These are phyloP conservation scores for Perccottus glenii DNA, from an alignment of 2,113 vertebrate species.

Conservation along the genomic window DNA sequence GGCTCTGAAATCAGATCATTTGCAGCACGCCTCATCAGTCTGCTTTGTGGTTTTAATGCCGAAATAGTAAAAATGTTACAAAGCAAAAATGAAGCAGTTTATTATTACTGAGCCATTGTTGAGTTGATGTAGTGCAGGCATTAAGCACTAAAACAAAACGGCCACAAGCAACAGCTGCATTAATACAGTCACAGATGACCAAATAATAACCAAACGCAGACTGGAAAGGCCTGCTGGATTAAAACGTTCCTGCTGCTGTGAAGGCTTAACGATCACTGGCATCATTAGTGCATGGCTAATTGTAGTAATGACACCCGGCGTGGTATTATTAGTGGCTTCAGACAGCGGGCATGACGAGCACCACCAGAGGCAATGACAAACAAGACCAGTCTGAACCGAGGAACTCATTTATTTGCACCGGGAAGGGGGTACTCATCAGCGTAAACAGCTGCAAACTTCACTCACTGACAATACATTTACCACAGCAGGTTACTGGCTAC, in stretches of 20 bases:
- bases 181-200: background rate
- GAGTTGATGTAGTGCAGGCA: background rate
- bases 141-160: background rate
- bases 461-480: background rate
- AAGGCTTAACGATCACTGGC: slow-evolving; percentile 10
- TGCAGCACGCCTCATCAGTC: no score
- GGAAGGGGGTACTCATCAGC: slow-evolving; percentile 1
- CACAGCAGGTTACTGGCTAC: no score
- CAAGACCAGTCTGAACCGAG: background rate
- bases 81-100: no score
- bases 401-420: slow-evolving; percentile 25
- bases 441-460: slow-evolving; percentile 7
- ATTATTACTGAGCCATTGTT: no score
- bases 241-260: slow-evolving; percentile 1
- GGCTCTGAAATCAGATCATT: no score
- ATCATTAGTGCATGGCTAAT: slow-evolving; percentile 20
- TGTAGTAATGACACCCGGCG: slow-evolving; percentile 15
- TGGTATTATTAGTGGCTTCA: slow-evolving; percentile 39
- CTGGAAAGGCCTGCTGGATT: background rate
- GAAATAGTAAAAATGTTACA: no score
- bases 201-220: background rate
- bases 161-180: no score
- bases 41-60: no score
- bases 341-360: slow-evolving; percentile 18
- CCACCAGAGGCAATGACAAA: slow-evolving; percentile 21